These are phyloP conservation scores for Hipparchia sbordonii DNA, from an alignment of 2,888 invertebrate species.

Conservation along the genomic window DNA sequence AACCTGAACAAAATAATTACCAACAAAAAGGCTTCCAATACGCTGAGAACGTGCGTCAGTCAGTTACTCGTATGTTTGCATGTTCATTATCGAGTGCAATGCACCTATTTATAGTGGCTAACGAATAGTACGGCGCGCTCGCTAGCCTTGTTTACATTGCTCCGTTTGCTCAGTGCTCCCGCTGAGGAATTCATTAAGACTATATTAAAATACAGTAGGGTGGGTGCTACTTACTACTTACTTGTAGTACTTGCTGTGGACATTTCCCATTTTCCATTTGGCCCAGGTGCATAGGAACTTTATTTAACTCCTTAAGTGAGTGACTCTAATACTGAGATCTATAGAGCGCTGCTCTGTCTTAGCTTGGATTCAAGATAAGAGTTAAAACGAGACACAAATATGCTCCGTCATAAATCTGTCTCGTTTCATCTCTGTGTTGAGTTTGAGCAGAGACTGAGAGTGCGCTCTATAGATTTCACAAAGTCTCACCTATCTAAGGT, in stretches of 20 bases:
- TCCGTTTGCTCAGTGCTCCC: constrained; percentile 36
- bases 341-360: too few relatives aligned
- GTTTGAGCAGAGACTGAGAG: too few relatives aligned
- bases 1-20: background rate
- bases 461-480: too few relatives aligned
- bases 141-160: constrained; percentile 45
- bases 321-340: too few relatives aligned
- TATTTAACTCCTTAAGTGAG: too few relatives aligned
- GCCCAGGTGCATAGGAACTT: background rate
- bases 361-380: too few relatives aligned
- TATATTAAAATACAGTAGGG: constrained; percentile 12
- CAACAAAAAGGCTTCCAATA: constrained; percentile 20
- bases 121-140: constrained; percentile 44
- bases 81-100: constrained; percentile 53
- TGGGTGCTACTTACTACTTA: background rate
- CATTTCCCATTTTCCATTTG: background rate
- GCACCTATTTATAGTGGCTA: constrained; percentile 51
- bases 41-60: background rate
- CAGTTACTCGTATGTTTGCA: constrained; percentile 47
- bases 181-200: constrained; percentile 39
- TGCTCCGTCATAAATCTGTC: too few relatives aligned
- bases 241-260: background rate
- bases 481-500: too few relatives aligned
- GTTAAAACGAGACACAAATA: too few relatives aligned
- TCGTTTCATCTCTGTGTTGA: too few relatives aligned